Base-by-base conservation (phyloP, 2,797 vertebrate genomes). In the Gorsachius magnificus region DNA sequence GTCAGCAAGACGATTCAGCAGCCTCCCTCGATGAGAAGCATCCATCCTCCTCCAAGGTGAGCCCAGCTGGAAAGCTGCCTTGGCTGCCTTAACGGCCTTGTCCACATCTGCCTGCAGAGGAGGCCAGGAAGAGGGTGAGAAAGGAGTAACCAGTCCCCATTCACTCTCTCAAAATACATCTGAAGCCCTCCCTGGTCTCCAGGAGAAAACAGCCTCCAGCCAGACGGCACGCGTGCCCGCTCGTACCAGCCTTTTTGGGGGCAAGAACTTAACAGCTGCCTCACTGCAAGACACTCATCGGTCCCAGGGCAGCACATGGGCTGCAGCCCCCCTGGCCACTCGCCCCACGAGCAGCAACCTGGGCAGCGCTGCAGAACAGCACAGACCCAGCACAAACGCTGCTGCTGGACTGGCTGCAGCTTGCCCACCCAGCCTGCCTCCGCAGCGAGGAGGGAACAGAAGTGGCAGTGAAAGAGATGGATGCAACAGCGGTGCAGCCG, bases 1-100 rank as follows among this genome's bases (percentile, higher is more conserved):
- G 80, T 99, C 98, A 0, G 99, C 99, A 25, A 99, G 83, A 4
- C 98, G 98, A 96, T 95, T 92, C 68, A 99, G 96, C n/a, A 99
- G 98, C 50, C 98, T 97, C 68, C 99, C 99, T 1, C 99, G 98
- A 1, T 99, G 96, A 1, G 99, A 99, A 1, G 99, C 99, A 0
- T 99, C 99, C 99, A 98, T 99, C 85, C 98, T 98, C 91, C 99
- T 98, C 99, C 99, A 99, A 19, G 99, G 99, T 0, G 99, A 99
- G 31, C 99, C 99, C 76, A 99, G 93, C 85, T 96, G 98, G 93
- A 99, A 99, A 6, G 99, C 99, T 3, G 98, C 96, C 46, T 84
- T 97, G 43, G 99, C 99, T 17, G 99, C 99, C 89, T 98, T 97
- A 33, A 99, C 99, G 0, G 99, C 99, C 94, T 98, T 99, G 87